phyloP scores from a whole-genome alignment of 2,113 vertebrate genomes.

The Phrynocephalus versicolor region DNA sequence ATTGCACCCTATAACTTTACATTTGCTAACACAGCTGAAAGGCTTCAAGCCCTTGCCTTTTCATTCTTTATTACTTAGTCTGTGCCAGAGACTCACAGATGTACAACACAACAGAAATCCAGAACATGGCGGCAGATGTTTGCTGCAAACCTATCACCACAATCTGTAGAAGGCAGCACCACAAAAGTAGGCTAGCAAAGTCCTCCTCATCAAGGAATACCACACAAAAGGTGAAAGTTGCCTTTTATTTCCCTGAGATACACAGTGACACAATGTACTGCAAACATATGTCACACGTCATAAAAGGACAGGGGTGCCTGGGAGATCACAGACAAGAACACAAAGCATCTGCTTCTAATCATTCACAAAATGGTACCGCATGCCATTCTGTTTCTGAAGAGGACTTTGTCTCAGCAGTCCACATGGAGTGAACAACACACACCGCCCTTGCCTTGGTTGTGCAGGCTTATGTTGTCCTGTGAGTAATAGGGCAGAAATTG shows the following conservation, averaged over 20 bases:
- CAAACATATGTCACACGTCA: constrained; percentile 75
- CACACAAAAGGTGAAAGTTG: constrained; percentile 77
- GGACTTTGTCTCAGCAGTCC: constrained; percentile 51
- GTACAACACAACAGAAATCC: constrained; percentile 54
- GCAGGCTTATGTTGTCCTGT: background rate
- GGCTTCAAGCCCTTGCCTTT: constrained; percentile 29
- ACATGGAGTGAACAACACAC: constrained; percentile 27
- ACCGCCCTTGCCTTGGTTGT: background rate
- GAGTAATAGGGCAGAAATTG: background rate
- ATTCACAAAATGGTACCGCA: constrained; percentile 60
- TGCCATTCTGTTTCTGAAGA: constrained; percentile 64
- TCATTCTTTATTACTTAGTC: constrained; percentile 22
- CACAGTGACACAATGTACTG: constrained; percentile 67
- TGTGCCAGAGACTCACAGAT: constrained; percentile 59
- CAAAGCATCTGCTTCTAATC: constrained; percentile 70
- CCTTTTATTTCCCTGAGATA: constrained; percentile 75
- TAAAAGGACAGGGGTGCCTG: constrained; percentile 75
- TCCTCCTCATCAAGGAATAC: constrained; percentile 74
- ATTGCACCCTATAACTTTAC: background rate
- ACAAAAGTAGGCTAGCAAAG: constrained; percentile 68
- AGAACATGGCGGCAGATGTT: constrained; percentile 58
- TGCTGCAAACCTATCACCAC: constrained; percentile 61
- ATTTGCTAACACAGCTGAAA: constrained; percentile 3
- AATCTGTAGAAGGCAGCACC: constrained; percentile 67
- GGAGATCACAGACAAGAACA: constrained; percentile 66